These are phyloP conservation scores for Nezara viridula DNA, from an alignment of 2,888 invertebrate species.

Conservation along the genomic window DNA sequence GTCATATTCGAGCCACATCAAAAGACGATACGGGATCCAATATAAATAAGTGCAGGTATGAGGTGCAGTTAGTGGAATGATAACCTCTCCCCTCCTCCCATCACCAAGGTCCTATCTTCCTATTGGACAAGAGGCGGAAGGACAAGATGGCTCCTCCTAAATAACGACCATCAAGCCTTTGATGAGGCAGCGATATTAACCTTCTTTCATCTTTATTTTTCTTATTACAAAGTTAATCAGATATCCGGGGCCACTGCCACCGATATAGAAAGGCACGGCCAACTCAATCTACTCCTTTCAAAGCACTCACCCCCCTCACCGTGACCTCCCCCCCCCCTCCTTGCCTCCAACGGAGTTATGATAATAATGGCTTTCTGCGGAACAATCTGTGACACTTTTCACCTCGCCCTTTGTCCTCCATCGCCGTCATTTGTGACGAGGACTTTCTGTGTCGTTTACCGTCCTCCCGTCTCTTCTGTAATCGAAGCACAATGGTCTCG, in stretches of 20 bases:
- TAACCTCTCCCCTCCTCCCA: not conserved
- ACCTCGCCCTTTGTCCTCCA: slow-evolving; percentile 10
- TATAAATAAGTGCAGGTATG: slow-evolving; percentile 26
- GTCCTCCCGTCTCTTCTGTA: not conserved
- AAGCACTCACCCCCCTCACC: not conserved
- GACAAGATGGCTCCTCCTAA: not conserved
- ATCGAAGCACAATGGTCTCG: slow-evolving; percentile 14
- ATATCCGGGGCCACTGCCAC: slow-evolving; percentile 32
- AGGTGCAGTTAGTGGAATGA: not conserved
- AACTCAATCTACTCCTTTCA: slow-evolving; percentile 17
- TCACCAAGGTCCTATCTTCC: too few relatives aligned
- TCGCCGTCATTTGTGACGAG: not conserved
- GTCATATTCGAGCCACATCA: slow-evolving; percentile 5
- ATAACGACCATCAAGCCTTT: slow-evolving; percentile 20
- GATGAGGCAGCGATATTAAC: slow-evolving; percentile 22
- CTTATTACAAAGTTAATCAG: slow-evolving; percentile 38
- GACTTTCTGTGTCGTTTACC: slow-evolving; percentile 6
- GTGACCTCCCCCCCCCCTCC: not conserved
- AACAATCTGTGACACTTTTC: slow-evolving; percentile 45
- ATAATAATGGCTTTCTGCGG: slow-evolving; percentile 29
- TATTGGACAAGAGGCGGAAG: not conserved
- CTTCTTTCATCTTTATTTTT: slow-evolving; percentile 48
- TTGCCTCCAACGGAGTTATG: slow-evolving; percentile 3
- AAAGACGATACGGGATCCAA: not conserved
- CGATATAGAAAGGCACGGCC: slow-evolving; percentile 33